Evolutionary conservation across 2,797 vertebrate species (phyloP).

Genomic region (Nannoperca obscura): DNA sequence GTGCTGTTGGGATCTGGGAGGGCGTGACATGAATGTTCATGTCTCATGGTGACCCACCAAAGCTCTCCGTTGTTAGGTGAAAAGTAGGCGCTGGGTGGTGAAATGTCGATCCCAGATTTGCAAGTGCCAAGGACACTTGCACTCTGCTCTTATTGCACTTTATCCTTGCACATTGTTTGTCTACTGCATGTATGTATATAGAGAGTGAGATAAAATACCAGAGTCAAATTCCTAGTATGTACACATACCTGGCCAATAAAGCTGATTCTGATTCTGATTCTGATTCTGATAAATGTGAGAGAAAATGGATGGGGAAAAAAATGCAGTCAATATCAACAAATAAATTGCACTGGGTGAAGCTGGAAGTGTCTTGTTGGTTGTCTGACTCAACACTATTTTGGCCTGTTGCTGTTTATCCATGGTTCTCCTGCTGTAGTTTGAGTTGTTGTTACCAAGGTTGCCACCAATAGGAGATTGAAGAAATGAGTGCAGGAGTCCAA

Average conservation of each 20-base stretch:
- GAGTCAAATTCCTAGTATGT: too few species aligned
- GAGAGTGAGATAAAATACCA: too few species aligned
- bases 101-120: neutral
- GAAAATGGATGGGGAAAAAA: neutral
- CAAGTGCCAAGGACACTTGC: neutral
- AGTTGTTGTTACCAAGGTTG: constrained; percentile 1
- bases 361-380: neutral
- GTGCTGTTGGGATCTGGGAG: too few species aligned
- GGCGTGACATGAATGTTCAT: neutral
- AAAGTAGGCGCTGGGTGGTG: too few species aligned
- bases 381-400: neutral
- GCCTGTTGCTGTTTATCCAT: neutral
- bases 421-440: neutral
- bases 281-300: neutral
- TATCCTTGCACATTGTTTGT: too few species aligned
- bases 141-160: too few species aligned
- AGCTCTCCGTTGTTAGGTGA: neutral
- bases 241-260: too few species aligned
- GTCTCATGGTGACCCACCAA: neutral
- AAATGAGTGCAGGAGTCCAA: neutral
- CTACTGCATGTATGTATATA: too few species aligned
- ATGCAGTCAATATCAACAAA: neutral
- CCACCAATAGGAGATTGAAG: neutral
- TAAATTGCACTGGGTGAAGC: neutral
- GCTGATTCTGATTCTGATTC: too few species aligned